Conservation (phyloP, 2,797 vertebrate genomes). For the Malurus leucopterus region DNA sequence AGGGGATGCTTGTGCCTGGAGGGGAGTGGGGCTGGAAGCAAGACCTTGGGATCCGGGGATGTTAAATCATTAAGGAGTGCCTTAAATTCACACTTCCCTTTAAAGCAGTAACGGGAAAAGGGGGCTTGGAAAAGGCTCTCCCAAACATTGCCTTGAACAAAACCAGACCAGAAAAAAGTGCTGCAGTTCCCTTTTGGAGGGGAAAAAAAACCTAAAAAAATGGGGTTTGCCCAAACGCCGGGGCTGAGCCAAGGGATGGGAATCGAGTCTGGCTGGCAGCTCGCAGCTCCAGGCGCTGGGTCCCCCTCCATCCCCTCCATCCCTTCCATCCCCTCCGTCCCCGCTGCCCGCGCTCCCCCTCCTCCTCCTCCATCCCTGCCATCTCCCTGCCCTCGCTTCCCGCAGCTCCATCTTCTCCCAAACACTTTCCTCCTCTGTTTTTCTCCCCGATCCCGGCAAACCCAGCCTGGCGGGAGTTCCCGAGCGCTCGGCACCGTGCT, state of each 20-base stretch:
- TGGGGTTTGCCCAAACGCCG: background rate
- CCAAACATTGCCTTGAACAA: background rate
- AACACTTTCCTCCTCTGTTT: background rate
- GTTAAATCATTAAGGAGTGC: background rate
- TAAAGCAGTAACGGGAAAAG: background rate
- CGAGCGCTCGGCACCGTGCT: background rate
- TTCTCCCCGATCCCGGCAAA: background rate
- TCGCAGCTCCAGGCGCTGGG: background rate
- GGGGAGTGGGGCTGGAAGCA: background rate
- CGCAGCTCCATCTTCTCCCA: background rate
- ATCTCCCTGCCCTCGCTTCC: background rate
- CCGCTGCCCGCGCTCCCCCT: background rate
- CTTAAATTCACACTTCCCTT: background rate
- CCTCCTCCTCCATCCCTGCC: background rate
- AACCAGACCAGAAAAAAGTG: background rate
- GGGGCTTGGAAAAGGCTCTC: background rate
- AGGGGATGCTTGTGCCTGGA: background rate
- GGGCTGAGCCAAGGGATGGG: background rate
- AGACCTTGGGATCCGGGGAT: background rate
- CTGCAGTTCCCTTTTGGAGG: background rate
- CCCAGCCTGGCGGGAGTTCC: background rate
- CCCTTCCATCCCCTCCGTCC: background rate
- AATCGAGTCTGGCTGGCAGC: conserved; percentile 8
- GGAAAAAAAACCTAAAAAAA: background rate
- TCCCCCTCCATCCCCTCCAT: background rate